These are phyloP conservation scores for Deilephila elpenor DNA, from an alignment of 2,888 invertebrate genomes.

Conservation along the genomic window DNA sequence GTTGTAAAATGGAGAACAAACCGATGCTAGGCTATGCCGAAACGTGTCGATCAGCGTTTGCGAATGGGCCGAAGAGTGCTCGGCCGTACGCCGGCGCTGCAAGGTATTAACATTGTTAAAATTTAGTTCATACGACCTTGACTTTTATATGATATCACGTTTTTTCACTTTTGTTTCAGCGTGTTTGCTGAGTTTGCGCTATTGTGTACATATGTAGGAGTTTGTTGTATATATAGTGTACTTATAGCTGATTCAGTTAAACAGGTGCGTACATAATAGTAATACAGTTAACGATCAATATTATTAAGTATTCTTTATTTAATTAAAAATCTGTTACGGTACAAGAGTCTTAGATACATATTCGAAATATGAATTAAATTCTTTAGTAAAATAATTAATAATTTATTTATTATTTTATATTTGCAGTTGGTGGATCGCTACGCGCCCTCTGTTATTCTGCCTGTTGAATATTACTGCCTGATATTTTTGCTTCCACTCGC, in stretches of 20 bases:
- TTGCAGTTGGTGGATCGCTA: conserved; percentile 77
- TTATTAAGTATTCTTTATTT: too few species aligned
- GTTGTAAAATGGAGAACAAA: conserved; percentile 77
- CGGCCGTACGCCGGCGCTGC: conserved; percentile 76
- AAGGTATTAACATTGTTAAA: conserved; percentile 66
- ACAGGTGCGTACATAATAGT: conserved; percentile 74
- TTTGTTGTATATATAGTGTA: conserved; percentile 90
- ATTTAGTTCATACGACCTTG: neutral
- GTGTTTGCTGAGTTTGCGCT: conserved; percentile 86
- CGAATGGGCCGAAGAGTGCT: conserved; percentile 82
- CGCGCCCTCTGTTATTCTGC: conserved; percentile 57
- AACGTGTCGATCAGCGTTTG: conserved; percentile 85
- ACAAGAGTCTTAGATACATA: too few species aligned
- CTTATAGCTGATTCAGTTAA: conserved; percentile 88
- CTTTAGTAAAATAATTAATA: too few species aligned
- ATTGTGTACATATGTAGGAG: conserved; percentile 88
- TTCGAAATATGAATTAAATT: too few species aligned
- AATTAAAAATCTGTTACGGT: too few species aligned
- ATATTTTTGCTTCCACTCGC: conserved; percentile 70
- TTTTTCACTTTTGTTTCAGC: conserved; percentile 57
- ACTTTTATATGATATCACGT: neutral
- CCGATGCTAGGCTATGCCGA: conserved; percentile 85
- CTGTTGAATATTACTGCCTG: conserved; percentile 76
- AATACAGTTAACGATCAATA: neutral
- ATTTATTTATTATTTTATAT: conserved; percentile 30